Base-by-base conservation (phyloP, 2,797 vertebrate species). In the Clarias pachynema region DNA sequence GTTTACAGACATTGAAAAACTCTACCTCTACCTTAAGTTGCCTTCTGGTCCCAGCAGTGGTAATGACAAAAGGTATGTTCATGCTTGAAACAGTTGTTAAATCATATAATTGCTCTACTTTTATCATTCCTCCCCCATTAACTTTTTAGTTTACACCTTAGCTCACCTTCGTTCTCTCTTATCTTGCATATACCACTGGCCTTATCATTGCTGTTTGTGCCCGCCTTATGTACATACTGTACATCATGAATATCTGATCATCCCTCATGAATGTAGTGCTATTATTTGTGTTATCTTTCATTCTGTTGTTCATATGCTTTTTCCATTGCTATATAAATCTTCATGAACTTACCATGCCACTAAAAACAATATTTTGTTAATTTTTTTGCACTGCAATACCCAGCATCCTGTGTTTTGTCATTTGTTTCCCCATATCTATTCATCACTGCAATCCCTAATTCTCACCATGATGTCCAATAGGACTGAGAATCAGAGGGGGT, bases 21-120 rank as follows among this genome's bases (percentile, higher is more conserved):
- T 99, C 98, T 99, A 99, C 98, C 98, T 99, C 98, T 99, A 99
- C 97, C 98, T 99, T 96, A 98, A 99, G 95, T 97, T 99, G 98
- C 98, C 98, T 99, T 99, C 97, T 96, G 97, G 98, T 96, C 97
- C 97, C 93, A 98, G 94, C 96, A 98, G 95, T 96, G 97, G 97
- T 95, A 95, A 93, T 94, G 97, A 99, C 91, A 99, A 99, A 97
- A 98, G 97, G 98, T 99, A 95, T 59, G 75, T 85, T 34, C 29
- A 20, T 37, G 34, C 60, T 65, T 26, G 16, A 65, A 44, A 56
- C n/a, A 44, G 63, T 49, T 66, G 15, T 5, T 20, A 66, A 80
- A 65, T 24, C 6, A 10, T 84, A 4, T 37, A 14, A 44, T 79
- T 59, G 22, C 82, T 10, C 56, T 75, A 53, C 29, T 18, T 29